A percentile compares a stretch with the other conserved stretches of the same genome.
phyloP scores from a whole-genome alignment of 2,888 invertebrate species.

The Drosophila pseudotakahashii region DNA sequence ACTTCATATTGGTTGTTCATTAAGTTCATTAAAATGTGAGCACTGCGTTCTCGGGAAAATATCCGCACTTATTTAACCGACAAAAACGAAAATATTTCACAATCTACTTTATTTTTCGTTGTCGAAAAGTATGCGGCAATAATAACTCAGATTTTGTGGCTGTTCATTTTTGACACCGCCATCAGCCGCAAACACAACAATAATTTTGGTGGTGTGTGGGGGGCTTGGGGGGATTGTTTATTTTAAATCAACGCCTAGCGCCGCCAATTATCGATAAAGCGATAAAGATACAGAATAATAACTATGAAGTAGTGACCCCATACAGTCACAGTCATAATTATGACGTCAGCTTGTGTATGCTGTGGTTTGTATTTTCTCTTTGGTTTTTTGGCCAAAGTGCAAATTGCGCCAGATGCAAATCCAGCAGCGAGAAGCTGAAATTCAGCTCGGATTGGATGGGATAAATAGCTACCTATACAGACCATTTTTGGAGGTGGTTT shows the following conservation, averaged over 20 bases:
- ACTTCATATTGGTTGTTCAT: background rate
- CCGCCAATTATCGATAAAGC: conserved; percentile 66
- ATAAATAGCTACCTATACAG: background rate
- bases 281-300: conserved; percentile 56
- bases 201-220: conserved; percentile 12
- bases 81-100: conserved; percentile 17
- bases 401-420: conserved; percentile 64
- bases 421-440: background rate
- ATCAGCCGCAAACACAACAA: conserved; percentile 65
- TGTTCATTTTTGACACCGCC: conserved; percentile 74
- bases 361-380: background rate
- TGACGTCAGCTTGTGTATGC: conserved; percentile 60
- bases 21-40: background rate
- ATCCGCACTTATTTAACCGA: background rate
- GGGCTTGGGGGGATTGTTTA: conserved; percentile 53
- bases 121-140: conserved; percentile 57
- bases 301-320: conserved; percentile 47
- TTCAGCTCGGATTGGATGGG: conserved; percentile 29
- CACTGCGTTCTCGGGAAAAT: background rate
- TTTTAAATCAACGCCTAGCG: conserved; percentile 66
- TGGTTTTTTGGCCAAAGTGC: conserved; percentile 38
- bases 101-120: conserved; percentile 28
- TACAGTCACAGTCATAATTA: conserved; percentile 50
- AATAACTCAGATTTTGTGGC: conserved; percentile 76
- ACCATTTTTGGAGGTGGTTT: background rate